Evolutionary conservation across 2,797 vertebrate genomes (phyloP), one percentile per base, ranked within the genome.

Genomic region (Halcyon chelicuti): DNA sequence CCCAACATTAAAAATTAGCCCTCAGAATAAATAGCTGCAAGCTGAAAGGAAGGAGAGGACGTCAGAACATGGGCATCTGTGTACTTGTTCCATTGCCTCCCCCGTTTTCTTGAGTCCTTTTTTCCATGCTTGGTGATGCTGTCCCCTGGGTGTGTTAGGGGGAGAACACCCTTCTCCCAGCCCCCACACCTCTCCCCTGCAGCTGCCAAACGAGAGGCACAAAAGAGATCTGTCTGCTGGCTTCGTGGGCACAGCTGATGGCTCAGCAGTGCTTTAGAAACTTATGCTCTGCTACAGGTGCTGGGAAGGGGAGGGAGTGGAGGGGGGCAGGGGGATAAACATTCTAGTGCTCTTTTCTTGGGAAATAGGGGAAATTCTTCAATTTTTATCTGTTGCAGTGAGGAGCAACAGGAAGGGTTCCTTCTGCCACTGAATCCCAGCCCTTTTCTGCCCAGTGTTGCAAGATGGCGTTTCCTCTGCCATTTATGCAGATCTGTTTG

Each of bases 121-220:
- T 63, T 46, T 88, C 70, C 19, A 3, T 22, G 33, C 54, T 77
- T 44, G 71, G 57, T 60, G 85, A 12, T 96, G 81, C 62, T 71
- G 5, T 78, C 16, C n/a, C 42, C n/a, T 19, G 86, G 58, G 29
- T 51, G 42, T 60, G 52, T 11, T 82, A 16, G 42, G 47, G 58
- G 85, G 58, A 84, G 76, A 76, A 9, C 20, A 61, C 51, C 71
- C 73, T 7, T 3, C 68, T 86, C 80, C 57, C 94, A 79, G 78
- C 84, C 78, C 88, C 86, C 78, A 7, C 7, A 12, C 40, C 67
- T 76, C 44, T 87, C 28, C 44, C 49, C 55, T 75, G 91, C 96
- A 96, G 95, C 96, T 96, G 96, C 96, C 42, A 3, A 10, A 33
- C 21, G 42, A 47, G 61, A 66, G 57, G 87, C 91, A 97, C 96